Percentiles rank a stretch among this genome's conserved stretches.
Evolutionary conservation across 2,113 vertebrate species (phyloP).

Genomic region (Acrocephalus arundinaceus): DNA sequence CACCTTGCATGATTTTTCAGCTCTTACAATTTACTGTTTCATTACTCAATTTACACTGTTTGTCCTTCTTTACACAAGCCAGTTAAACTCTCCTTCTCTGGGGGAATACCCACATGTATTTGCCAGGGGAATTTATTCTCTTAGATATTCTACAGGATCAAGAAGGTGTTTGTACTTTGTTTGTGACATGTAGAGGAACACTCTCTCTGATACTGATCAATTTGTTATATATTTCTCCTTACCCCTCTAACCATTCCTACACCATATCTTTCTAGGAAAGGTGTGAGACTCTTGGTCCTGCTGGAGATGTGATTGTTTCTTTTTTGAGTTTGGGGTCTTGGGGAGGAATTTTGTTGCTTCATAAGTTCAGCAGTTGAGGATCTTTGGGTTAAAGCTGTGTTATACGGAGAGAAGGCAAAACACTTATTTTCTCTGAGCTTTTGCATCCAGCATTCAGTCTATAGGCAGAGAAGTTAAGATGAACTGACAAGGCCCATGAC

Average conservation of each 20-base stretch:
- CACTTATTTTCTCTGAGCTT: neutral
- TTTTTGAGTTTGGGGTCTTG: neutral
- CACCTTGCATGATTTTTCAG: neutral
- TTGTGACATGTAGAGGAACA: neutral
- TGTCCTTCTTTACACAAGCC: neutral
- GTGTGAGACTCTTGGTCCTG: neutral
- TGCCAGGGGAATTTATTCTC: neutral
- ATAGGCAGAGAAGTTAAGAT: neutral
- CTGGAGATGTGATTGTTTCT: neutral
- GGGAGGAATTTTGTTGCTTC: neutral
- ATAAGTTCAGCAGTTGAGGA: neutral
- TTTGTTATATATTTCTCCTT: neutral
- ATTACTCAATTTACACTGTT: neutral
- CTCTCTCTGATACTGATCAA: neutral
- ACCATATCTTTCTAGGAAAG: neutral
- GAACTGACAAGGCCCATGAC: constrained; percentile 13
- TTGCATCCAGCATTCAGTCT: neutral
- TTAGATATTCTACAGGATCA: neutral
- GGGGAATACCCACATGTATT: accelerated
- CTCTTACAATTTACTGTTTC: neutral
- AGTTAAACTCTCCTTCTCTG: neutral
- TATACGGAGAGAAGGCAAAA: neutral
- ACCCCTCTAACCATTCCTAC: neutral
- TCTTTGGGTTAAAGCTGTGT: neutral
- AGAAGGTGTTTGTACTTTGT: neutral